Base-by-base conservation (phyloP, 2,888 invertebrate species). In the Acheta domesticus region DNA sequence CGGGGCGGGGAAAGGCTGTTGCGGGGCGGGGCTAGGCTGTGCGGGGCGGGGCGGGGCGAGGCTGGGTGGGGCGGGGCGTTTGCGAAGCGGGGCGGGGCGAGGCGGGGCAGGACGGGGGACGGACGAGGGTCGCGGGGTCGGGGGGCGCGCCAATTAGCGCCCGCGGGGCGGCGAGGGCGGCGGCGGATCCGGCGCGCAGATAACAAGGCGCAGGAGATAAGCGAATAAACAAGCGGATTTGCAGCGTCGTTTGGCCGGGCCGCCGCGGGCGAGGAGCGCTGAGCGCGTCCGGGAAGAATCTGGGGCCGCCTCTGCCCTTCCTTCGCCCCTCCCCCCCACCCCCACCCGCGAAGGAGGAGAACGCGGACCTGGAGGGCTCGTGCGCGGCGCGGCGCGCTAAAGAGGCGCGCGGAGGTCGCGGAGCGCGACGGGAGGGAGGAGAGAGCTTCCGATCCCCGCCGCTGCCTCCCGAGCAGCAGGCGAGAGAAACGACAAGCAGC, bases 151-250 rank as follows among this genome's bases (percentile, higher is more conserved):
- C n/a, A 4, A n/a, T 36, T 36, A 36, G 62, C n/a, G 62, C 14
- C 62, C 16, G 12, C 14, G 62, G n/a, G 62, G 62, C 62, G 62
- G 62, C 62, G 5, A 12, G 11, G n/a, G 14, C 62, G n/a, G 14
- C 14, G 62, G 12, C 62, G 62, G 62, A 62, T 62, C 62, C n/a
- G 16, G 62, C 62, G 62, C 62, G 62, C 62, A 62, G 62, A 62
- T 62, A 62, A 62, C 62, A 62, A 62, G 62, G 62, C 62, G 62
- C 62, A 62, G 62, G 62, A 62, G 62, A 62, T 62, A 3, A 62
- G 62, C 62, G 12, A 62, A 62, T 62, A 62, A 62, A 62, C 62
- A 62, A 62, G 62, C 62, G 62, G 62, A 62, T 62, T 62, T 62
- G 62, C 62, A 62, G 62, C 62, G 62, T 62, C 62, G 62, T 62